Evolutionary conservation across 2,888 invertebrate genomes (phyloP).

Genomic region (Nasonia oneida): DNA sequence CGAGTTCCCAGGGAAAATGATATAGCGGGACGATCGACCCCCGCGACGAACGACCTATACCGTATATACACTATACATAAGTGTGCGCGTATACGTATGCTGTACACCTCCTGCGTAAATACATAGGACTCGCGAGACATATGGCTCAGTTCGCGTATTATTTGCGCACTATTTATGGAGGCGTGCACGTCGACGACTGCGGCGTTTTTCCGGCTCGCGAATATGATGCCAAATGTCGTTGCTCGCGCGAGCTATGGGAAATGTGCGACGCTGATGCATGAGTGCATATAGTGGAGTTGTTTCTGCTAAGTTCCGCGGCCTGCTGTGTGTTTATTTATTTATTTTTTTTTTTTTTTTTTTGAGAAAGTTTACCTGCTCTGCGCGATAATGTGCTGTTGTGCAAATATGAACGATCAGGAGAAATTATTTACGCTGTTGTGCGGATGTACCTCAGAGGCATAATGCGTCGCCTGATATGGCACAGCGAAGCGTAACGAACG

Average conservation of each 20-base stretch:
- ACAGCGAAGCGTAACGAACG: no score
- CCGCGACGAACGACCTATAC: slow-evolving; percentile 42
- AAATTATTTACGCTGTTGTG: no score
- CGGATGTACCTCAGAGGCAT: no score
- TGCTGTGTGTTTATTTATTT: no score
- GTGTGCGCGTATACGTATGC: not conserved
- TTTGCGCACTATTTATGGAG: not conserved
- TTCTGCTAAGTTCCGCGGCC: not conserved
- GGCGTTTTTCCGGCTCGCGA: not conserved
- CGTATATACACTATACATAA: not conserved
- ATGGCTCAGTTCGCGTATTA: not conserved
- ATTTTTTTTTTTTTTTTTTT: no score
- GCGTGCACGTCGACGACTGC: not conserved
- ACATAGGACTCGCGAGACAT: not conserved
- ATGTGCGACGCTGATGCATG: not conserved
- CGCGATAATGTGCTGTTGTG: no score
- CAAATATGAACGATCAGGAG: no score
- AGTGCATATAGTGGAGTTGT: not conserved
- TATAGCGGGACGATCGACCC: slow-evolving; percentile 15
- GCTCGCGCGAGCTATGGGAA: not conserved
- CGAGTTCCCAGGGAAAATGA: slow-evolving; percentile 39
- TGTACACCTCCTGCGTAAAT: not conserved
- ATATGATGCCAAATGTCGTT: slow-evolving; percentile 9
- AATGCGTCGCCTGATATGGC: no score
- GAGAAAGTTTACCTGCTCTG: no score